These are phyloP conservation scores for Autographa gamma DNA, from an alignment of 2,888 invertebrate genomes.

Conservation along the genomic window DNA sequence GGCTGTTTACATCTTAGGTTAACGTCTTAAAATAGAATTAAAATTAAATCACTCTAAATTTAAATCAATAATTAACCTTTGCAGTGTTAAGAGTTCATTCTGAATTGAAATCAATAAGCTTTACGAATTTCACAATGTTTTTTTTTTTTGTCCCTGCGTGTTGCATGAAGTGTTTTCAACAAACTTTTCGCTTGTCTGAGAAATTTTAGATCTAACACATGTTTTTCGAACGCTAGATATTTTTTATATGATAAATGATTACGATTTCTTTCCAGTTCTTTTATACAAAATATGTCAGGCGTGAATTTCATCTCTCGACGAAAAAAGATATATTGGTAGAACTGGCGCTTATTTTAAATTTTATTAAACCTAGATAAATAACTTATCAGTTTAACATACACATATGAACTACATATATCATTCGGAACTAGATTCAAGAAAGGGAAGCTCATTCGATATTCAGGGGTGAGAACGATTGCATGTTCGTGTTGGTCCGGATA, in stretches of 20 bases:
- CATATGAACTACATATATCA: conserved; percentile 41
- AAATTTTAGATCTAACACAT: too few relatives aligned
- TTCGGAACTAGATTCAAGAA: conserved; percentile 34
- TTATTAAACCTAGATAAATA: conserved; percentile 7
- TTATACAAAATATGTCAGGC: too few relatives aligned
- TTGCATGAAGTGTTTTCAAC: too few relatives aligned
- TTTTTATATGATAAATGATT: too few relatives aligned
- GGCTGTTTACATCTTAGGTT: not conserved
- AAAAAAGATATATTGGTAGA: too few relatives aligned
- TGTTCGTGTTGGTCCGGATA: conserved; percentile 15
- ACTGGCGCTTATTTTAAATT: not conserved
- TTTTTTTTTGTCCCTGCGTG: not conserved
- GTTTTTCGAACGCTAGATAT: too few relatives aligned
- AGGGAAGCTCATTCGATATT: conserved; percentile 43
- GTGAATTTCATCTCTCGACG: too few relatives aligned
- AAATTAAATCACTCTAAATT: not conserved
- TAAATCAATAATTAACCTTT: too few relatives aligned
- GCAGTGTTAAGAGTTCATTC: too few relatives aligned
- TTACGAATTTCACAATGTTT: not conserved
- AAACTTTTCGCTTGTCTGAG: too few relatives aligned
- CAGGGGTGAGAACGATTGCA: conserved; percentile 35
- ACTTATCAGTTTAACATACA: conserved; percentile 19
- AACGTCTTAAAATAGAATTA: not conserved
- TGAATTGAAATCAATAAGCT: not conserved
- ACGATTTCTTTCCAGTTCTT: too few relatives aligned